Conservation (phyloP, 2,797 vertebrate genomes). For the Hippopotamyrus pictus region DNA sequence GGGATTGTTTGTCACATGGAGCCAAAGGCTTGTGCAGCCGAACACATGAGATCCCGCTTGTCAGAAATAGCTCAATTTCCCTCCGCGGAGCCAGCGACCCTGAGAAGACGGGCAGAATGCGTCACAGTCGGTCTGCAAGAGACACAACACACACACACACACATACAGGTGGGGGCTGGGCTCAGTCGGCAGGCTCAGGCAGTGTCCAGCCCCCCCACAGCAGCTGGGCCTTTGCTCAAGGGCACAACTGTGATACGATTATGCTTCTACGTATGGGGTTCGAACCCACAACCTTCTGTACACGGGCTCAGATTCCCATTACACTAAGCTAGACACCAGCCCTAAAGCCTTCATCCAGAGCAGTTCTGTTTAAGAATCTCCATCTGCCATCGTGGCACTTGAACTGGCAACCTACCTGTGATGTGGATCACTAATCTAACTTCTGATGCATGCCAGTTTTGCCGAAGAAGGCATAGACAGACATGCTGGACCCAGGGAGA, state of each 20-base stretch:
- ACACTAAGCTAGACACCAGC: background rate
- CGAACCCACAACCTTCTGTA: background rate
- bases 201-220: background rate
- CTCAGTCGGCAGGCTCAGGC: background rate
- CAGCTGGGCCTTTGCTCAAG: background rate
- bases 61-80: background rate
- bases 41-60: background rate
- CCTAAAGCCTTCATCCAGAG: background rate
- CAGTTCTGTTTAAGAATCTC: background rate
- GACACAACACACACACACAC: background rate
- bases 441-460: background rate
- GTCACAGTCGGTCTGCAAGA: background rate
- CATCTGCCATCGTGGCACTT: background rate
- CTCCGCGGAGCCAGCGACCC: background rate
- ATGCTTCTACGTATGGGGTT: background rate
- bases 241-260: background rate
- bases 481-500: background rate
- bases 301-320: background rate
- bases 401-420: background rate
- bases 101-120: background rate
- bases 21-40: background rate
- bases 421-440: background rate
- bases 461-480: background rate
- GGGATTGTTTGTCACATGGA: background rate
- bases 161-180: background rate